A percentile compares a stretch with the other conserved stretches of the same genome.
Evolutionary conservation across 2,888 invertebrate species (phyloP).

Genomic region (Uropetala carovei): DNA sequence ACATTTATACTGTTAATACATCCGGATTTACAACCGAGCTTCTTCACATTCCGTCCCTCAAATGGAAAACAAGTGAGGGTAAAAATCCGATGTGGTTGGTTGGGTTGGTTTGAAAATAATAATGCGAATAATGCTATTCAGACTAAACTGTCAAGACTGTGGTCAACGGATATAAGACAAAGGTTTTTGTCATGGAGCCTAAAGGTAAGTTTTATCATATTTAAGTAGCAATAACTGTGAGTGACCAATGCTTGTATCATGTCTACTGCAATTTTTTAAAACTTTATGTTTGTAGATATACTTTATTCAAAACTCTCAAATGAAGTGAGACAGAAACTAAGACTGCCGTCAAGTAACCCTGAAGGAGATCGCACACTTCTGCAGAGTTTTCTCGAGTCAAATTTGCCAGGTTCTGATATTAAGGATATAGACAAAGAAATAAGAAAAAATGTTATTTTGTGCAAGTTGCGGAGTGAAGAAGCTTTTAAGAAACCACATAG

Average conservation of each 20-base stretch:
- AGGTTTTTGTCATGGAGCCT: neutral
- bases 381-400: slow-evolving; percentile 70
- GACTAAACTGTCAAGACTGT: neutral
- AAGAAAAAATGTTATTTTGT: slow-evolving; percentile 74
- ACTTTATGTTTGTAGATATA: neutral
- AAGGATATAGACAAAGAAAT: slow-evolving; percentile 72
- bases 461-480: slow-evolving; percentile 74
- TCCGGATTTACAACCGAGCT: neutral
- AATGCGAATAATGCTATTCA: too few species aligned
- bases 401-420: slow-evolving; percentile 72
- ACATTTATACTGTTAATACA: neutral
- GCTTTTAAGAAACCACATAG: slow-evolving; percentile 74
- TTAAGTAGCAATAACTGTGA: neutral
- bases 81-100: neutral
- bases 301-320: slow-evolving; percentile 15
- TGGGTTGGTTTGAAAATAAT: neutral
- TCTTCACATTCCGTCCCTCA: neutral
- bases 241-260: neutral
- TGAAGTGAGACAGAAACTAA: slow-evolving; percentile 30
- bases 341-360: neutral
- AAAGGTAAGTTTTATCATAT: neutral
- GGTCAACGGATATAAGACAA: neutral
- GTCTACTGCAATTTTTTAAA: neutral
- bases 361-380: neutral
- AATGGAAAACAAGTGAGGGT: slow-evolving; percentile 16